These are phyloP conservation scores for Eclectus roratus DNA, from an alignment of 2,113 vertebrate species.

Conservation along the genomic window DNA sequence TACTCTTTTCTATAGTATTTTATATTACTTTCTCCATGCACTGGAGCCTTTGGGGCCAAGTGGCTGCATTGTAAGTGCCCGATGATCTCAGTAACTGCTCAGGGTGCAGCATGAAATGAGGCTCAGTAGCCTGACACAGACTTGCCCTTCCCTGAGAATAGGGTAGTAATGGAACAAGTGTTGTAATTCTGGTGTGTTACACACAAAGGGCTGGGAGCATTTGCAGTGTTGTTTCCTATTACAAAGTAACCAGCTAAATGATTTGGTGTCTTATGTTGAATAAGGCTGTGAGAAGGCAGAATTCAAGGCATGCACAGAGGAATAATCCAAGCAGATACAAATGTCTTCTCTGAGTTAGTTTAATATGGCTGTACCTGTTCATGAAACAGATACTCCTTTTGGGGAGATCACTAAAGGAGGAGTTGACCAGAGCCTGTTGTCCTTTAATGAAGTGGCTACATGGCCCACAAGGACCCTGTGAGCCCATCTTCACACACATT, in stretches of 20 bases:
- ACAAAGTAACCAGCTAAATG: neutral
- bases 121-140: neutral
- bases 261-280: neutral
- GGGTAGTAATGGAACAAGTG: accelerated
- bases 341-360: neutral
- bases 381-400: neutral
- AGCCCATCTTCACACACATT: neutral
- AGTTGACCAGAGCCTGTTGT: neutral
- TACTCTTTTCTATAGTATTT: neutral
- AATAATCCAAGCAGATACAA: neutral
- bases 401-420: neutral
- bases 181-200: neutral
- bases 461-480: neutral
- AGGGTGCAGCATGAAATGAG: neutral
- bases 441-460: neutral
- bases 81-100: neutral
- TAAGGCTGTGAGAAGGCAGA: neutral
- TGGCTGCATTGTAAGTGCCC: neutral
- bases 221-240: neutral
- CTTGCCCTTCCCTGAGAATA: neutral
- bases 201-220: neutral
- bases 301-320: neutral
- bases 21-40: neutral
- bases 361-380: neutral
- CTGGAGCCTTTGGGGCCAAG: neutral